phyloP scores from a whole-genome alignment of 2,888 invertebrate species.

The Hylaea fasciaria region DNA sequence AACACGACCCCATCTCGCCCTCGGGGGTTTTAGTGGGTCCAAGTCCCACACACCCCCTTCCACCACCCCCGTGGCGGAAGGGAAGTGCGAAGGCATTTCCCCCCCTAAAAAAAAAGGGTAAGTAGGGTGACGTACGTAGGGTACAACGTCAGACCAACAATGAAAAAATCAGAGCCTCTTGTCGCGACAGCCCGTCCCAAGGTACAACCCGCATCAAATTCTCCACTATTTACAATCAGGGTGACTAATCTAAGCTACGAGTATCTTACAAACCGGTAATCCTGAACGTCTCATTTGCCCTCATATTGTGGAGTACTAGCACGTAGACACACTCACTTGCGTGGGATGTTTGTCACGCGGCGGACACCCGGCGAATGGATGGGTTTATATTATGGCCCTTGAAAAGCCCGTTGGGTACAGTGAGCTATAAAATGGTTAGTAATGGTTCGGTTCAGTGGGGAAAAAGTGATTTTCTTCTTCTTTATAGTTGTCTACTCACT shows the following conservation, averaged over 20 bases:
- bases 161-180: neutral
- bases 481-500: neutral
- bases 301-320: slow-evolving; percentile 12
- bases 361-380: slow-evolving; percentile 2
- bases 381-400: slow-evolving; percentile 11
- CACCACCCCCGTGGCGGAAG: too few species aligned
- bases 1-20: too few species aligned
- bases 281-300: slow-evolving; percentile 13
- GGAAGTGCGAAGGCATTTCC: too few species aligned
- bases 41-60: too few species aligned
- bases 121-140: too few species aligned
- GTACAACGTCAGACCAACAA: too few species aligned
- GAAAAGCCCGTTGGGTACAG: slow-evolving; percentile 15
- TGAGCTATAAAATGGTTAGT: slow-evolving; percentile 1
- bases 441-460: neutral
- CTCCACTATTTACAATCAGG: slow-evolving; percentile 16
- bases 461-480: neutral
- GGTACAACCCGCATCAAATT: slow-evolving; percentile 1
- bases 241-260: slow-evolving; percentile 11
- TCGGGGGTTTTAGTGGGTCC: too few species aligned
- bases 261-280: slow-evolving; percentile 15
- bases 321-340: neutral
- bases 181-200: neutral
- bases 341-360: slow-evolving; percentile 9
- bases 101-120: too few species aligned